Percentiles rank a stretch among this genome's conserved stretches.
Evolutionary conservation across 2,797 vertebrate genomes (phyloP).

Genomic region (Acipenser transmontanus): DNA sequence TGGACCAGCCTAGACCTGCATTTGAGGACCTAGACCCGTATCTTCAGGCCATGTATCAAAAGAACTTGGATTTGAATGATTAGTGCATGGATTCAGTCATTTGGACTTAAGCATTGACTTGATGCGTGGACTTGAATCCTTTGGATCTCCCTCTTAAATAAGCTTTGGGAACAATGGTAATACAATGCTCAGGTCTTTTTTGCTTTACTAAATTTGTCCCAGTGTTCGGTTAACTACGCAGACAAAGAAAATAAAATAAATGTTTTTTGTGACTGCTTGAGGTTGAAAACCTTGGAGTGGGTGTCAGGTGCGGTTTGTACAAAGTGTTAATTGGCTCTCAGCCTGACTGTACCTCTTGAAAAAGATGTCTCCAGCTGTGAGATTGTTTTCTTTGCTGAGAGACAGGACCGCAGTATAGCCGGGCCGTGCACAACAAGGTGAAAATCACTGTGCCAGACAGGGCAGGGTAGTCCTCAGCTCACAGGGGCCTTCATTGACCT

Average conservation of each 20-base stretch:
- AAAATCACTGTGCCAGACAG: constrained; percentile 39
- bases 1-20: too few relatives aligned
- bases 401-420: constrained; percentile 32
- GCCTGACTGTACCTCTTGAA: constrained; percentile 38
- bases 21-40: too few relatives aligned
- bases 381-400: constrained; percentile 24
- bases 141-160: too few relatives aligned
- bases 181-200: too few relatives aligned
- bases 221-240: too few relatives aligned
- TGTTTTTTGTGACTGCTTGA: neutral
- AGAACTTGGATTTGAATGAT: too few relatives aligned
- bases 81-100: too few relatives aligned
- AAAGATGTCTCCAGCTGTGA: constrained; percentile 30
- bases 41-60: too few relatives aligned
- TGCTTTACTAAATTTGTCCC: too few relatives aligned
- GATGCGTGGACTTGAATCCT: too few relatives aligned
- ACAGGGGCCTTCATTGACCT: neutral
- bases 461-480: constrained; percentile 10
- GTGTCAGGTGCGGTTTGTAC: constrained; percentile 45
- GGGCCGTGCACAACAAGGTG: constrained; percentile 25
- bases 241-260: neutral
- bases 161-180: too few relatives aligned
- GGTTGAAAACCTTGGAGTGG: constrained; percentile 18
- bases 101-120: too few relatives aligned
- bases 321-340: constrained; percentile 54